phyloP scores from a whole-genome alignment of 2,797 vertebrate species.

The Cetoscarus ocellatus region DNA sequence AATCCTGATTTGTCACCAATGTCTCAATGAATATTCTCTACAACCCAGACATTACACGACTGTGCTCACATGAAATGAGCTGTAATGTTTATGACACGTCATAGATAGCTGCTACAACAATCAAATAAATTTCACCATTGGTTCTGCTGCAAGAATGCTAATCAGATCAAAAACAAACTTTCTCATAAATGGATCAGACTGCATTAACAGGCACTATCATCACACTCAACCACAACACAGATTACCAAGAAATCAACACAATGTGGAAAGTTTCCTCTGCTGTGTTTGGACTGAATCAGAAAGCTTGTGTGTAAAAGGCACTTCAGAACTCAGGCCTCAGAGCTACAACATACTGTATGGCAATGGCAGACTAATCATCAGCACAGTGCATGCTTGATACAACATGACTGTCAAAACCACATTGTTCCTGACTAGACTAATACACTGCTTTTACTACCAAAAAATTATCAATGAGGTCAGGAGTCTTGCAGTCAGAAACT shows the following conservation, averaged over 20 bases:
- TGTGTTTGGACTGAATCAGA: constrained; percentile 43
- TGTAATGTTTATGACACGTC: constrained; percentile 57
- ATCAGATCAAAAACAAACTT: constrained; percentile 34
- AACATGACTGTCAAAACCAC: constrained; percentile 12
- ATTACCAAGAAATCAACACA: constrained; percentile 35
- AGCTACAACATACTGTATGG: constrained; percentile 53
- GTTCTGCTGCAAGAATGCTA: constrained; percentile 34
- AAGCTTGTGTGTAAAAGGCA: constrained; percentile 71
- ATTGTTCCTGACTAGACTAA: too few species aligned
- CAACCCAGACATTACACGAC: constrained; percentile 27
- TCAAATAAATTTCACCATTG: constrained; percentile 60
- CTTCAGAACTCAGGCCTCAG: constrained; percentile 63
- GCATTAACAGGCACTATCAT: constrained; percentile 37
- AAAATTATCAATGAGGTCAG: constrained; percentile 51
- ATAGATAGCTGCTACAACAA: constrained; percentile 68
- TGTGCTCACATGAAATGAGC: constrained; percentile 30
- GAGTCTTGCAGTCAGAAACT: neutral
- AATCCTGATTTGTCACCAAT: constrained; percentile 48
- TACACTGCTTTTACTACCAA: constrained; percentile 21
- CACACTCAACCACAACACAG: constrained; percentile 45
- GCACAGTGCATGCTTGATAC: neutral
- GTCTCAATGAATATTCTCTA: constrained; percentile 50
- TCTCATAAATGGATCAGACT: constrained; percentile 41
- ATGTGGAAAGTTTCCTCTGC: constrained; percentile 30
- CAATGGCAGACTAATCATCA: constrained; percentile 12